Evolutionary conservation across 2,797 vertebrate genomes (phyloP).

Genomic region (Caiman crocodilus): DNA sequence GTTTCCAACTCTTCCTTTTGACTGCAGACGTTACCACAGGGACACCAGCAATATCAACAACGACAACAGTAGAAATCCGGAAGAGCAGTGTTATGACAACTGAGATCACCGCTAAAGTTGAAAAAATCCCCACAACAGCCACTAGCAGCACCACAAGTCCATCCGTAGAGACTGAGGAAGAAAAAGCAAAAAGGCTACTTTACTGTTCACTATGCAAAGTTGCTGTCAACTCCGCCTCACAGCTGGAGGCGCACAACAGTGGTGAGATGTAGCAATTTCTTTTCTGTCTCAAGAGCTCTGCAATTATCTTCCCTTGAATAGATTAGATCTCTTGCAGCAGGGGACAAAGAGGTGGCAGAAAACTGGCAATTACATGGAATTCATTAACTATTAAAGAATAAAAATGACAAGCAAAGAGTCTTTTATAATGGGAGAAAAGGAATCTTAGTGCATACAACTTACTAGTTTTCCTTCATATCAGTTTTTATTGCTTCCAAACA

Average conservation of each 20-base stretch:
- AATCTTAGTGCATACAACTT: constrained; percentile 11
- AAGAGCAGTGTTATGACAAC: constrained; percentile 81
- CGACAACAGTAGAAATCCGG: constrained; percentile 75
- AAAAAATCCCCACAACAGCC: constrained; percentile 77
- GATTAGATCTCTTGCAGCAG: constrained; percentile 76
- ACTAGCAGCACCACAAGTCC: constrained; percentile 79
- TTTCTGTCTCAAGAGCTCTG: constrained; percentile 65
- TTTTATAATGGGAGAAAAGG: constrained; percentile 10
- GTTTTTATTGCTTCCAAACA: constrained; percentile 25
- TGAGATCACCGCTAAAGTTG: constrained; percentile 79
- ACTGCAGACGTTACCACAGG: constrained; percentile 80
- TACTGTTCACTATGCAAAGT: constrained; percentile 99
- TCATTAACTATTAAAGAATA: constrained; percentile 70
- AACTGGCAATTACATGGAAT: constrained; percentile 72
- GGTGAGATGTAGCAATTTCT: constrained; percentile 85
- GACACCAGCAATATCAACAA: constrained; percentile 80
- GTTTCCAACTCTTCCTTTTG: background rate
- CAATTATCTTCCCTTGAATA: constrained; percentile 74
- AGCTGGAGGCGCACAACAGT: constrained; percentile 97
- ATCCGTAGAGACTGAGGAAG: constrained; percentile 90
- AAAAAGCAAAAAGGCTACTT: constrained; percentile 93
- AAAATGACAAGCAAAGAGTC: constrained; percentile 59
- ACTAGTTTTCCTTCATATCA: constrained; percentile 42
- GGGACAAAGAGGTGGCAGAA: constrained; percentile 62
- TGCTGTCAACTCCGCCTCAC: constrained; percentile 96